phyloP scores from a whole-genome alignment of 2,113 vertebrate species.

The Malurus alboscapulatus region DNA sequence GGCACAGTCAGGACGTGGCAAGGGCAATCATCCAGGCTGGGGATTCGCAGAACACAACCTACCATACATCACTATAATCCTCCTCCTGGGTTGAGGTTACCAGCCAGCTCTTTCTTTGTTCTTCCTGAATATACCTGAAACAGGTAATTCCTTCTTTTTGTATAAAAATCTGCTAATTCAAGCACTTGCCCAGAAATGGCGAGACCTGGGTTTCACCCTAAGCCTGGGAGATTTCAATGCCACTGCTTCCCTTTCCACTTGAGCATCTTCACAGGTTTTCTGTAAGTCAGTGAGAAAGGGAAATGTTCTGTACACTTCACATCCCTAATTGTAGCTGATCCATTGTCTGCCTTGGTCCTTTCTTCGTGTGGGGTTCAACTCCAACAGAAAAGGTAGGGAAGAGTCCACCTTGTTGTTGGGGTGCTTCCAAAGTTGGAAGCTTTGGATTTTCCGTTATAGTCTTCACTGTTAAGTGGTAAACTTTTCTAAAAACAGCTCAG shows the following conservation, averaged over 20 bases:
- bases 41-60: neutral
- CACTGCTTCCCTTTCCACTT: neutral
- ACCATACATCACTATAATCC: neutral
- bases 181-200: neutral
- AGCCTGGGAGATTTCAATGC: neutral
- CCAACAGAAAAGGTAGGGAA: neutral
- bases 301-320: neutral
- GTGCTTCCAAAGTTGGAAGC: neutral
- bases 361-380: accelerated
- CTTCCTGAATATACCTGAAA: neutral
- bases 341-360: neutral
- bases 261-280: neutral
- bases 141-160: neutral
- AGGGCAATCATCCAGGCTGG: neutral
- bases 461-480: neutral
- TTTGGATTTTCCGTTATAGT: neutral
- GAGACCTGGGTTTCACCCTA: neutral
- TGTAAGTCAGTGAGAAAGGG: neutral
- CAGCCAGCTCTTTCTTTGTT: neutral
- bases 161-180: neutral
- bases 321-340: neutral
- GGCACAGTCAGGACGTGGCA: neutral
- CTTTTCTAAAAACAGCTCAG: neutral
- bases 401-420: neutral
- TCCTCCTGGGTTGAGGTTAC: neutral